phyloP scores from a whole-genome alignment of 1,140 invertebrate species.

The Anadara kagoshimensis region DNA sequence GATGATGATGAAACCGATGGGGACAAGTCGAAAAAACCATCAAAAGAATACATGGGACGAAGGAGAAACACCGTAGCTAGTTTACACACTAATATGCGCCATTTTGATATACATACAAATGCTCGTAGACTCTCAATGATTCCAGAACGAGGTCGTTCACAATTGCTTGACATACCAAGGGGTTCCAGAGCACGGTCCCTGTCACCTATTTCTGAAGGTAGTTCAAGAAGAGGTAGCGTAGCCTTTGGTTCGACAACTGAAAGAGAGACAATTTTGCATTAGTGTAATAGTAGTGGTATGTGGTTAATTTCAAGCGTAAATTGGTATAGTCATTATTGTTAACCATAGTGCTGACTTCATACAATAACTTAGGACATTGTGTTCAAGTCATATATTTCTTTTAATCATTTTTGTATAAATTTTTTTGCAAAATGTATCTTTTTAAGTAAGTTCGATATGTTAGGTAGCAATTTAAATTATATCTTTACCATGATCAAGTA shows the following conservation, averaged over 20 bases:
- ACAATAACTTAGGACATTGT: too few species aligned
- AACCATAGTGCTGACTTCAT: too few species aligned
- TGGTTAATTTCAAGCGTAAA: background rate
- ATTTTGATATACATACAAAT: conserved; percentile 2
- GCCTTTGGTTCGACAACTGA: conserved; percentile 10
- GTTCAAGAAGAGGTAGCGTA: background rate
- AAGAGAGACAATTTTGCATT: conserved; percentile 3
- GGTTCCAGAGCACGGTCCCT: conserved; percentile 3
- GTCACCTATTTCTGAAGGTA: background rate
- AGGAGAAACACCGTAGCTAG: conserved; percentile 12
- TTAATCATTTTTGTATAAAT: too few species aligned
- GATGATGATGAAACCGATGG: background rate
- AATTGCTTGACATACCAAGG: background rate
- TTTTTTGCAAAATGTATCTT: too few species aligned
- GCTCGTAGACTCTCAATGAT: conserved; percentile 5
- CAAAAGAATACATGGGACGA: background rate
- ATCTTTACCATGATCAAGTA: too few species aligned
- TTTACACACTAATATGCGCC: background rate
- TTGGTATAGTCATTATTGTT: too few species aligned
- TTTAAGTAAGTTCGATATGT: too few species aligned
- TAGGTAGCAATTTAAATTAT: too few species aligned
- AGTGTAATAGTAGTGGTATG: background rate
- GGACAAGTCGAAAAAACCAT: background rate
- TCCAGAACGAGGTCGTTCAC: background rate
- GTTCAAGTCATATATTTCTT: too few species aligned